Base-by-base conservation (phyloP, 2,113 vertebrate species). In the Gnathonemus longibarbis region DNA sequence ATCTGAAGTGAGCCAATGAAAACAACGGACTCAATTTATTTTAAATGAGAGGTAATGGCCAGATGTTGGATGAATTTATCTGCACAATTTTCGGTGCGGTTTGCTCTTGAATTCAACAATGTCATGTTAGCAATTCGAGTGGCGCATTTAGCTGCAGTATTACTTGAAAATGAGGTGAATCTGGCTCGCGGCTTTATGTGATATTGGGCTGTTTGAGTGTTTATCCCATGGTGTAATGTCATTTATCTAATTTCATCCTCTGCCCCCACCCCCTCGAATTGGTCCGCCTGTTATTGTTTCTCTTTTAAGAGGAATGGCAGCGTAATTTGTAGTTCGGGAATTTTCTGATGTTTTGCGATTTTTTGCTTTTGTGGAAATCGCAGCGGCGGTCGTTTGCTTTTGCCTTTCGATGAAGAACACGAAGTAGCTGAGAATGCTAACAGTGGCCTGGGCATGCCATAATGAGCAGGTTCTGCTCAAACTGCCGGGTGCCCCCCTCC, bases 31-130 rank as follows among this genome's bases (percentile, higher is more conserved):
- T 93, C 89, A 77, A 92, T 93, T 93, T 92, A 91, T 94, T 91
- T 91, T 91, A 92, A 92, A 92, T 45, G 91, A 92, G 89, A 91
- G 91, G 92, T 95, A 95, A 94, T 95, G 93, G 95, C 94, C 95
- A 95, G 94, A 94, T 96, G 95, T 95, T 94, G 94, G 93, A 94
- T 93, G 92, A 92, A 93, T 95, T 95, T 94, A 93, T 93, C 93
- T 92, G 91, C 88, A 84, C 85, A 84, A 62, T 89, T 91, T 90
- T 91, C 91, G 45, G 85, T 90, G 91, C 24, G 92, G 90, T 91
- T 92, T 91, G 89, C 91, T 93, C 91, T 92, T 86, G 66, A 91
- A 90, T 93, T 92, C 91, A 91, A 86, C 88, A 90, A 88, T 91
- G 91, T 89, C 91, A 84, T 93, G 92, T 92, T 92, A 93, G 92